These are phyloP conservation scores for Dendrocincla tyrannina DNA, from an alignment of 2,797 vertebrate genomes.

Conservation along the genomic window DNA sequence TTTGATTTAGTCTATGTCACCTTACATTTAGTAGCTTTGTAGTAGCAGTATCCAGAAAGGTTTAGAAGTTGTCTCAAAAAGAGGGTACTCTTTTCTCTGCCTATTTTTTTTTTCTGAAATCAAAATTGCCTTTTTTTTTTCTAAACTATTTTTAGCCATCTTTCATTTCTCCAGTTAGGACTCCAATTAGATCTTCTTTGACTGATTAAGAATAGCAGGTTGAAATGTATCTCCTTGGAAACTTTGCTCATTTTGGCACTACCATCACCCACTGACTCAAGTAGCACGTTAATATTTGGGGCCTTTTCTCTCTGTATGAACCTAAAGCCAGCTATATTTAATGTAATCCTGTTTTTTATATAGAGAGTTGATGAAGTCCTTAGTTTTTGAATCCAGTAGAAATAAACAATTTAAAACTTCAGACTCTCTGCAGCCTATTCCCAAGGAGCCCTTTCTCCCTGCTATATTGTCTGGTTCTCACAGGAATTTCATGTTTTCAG, in stretches of 20 bases:
- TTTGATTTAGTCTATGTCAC: not conserved
- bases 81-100: not conserved
- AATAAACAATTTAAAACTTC: not conserved
- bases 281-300: not conserved
- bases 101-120: not conserved
- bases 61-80: not conserved
- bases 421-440: not conserved
- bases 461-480: not conserved
- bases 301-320: not conserved
- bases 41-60: not conserved
- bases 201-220: not conserved
- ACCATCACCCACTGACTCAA: not conserved
- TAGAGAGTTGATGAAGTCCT: not conserved
- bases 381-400: not conserved
- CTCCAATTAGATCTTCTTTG: not conserved
- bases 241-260: not conserved
- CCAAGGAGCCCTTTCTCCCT: not conserved
- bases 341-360: not conserved
- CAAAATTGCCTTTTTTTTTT: not conserved
- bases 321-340: not conserved
- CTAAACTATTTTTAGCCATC: not conserved
- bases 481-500: not conserved
- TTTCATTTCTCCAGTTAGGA: not conserved
- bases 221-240: not conserved
- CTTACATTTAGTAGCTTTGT: not conserved